phyloP scores from a whole-genome alignment of 2,113 vertebrate genomes.

The Leptocoma aspasia region DNA sequence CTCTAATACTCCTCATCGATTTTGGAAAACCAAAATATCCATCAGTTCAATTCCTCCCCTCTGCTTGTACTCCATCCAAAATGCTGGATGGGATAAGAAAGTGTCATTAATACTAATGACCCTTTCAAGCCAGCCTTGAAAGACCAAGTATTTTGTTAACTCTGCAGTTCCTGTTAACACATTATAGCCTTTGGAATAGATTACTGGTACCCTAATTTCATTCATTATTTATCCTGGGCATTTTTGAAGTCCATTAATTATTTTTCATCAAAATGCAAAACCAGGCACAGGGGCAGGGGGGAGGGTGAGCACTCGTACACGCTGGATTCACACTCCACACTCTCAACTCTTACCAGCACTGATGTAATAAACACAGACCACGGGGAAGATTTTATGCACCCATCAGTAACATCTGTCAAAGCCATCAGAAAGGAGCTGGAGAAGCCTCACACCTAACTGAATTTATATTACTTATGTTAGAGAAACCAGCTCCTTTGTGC shows the following conservation, averaged over 20 bases:
- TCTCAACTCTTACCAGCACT: not conserved
- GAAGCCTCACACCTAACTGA: not conserved
- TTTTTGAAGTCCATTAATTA: slow-evolving; percentile 11
- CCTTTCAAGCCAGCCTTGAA: not conserved
- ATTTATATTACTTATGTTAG: not conserved
- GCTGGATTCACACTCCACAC: not conserved
- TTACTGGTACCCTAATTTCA: not conserved
- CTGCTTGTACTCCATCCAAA: not conserved
- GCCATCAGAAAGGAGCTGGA: not conserved
- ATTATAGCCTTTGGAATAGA: not conserved
- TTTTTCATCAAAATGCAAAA: slow-evolving; percentile 11
- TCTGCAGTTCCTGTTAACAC: slow-evolving; percentile 10
- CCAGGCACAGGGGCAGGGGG: not conserved
- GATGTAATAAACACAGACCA: not conserved
- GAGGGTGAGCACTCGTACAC: not conserved
- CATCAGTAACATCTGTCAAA: not conserved
- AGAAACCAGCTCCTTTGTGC: not conserved
- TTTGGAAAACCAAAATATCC: not conserved
- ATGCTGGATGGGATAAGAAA: not conserved
- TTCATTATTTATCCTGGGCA: slow-evolving; percentile 18
- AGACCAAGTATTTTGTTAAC: not conserved
- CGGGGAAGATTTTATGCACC: not conserved
- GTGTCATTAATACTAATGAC: not conserved
- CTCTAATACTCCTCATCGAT: not conserved
- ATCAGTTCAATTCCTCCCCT: not conserved